A percentile compares a stretch with the other conserved stretches of the same genome.
Evolutionary conservation across 1,140 invertebrate genomes (phyloP).

Genomic region (Acromyrmex charruanus): DNA sequence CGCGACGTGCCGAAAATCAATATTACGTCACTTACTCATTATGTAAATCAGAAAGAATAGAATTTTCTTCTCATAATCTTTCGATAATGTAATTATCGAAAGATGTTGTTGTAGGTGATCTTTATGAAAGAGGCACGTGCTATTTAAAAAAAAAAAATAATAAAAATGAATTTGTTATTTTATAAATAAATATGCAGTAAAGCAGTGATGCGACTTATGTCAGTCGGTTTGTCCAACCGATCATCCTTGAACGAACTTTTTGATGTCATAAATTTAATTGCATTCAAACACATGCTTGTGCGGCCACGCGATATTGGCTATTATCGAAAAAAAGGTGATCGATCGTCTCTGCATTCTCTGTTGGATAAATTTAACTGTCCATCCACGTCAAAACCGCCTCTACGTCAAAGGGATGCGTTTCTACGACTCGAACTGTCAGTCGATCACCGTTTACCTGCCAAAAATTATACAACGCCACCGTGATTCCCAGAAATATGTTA

Average conservation of each 20-base stretch:
- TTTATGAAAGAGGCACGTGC: background rate
- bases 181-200: background rate
- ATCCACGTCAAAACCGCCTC: slow-evolving; percentile 75
- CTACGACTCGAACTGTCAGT: slow-evolving; percentile 70
- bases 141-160: background rate
- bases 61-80: background rate
- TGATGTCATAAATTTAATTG: slow-evolving; percentile 73
- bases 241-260: slow-evolving; percentile 60
- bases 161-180: slow-evolving; percentile 14
- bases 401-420: slow-evolving; percentile 76
- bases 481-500: slow-evolving; percentile 59
- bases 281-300: slow-evolving; percentile 62
- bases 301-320: slow-evolving; percentile 67
- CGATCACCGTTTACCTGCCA: slow-evolving; percentile 69
- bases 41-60: background rate
- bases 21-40: background rate
- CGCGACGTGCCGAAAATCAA: background rate
- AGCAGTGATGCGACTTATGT: slow-evolving; percentile 42
- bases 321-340: slow-evolving; percentile 69
- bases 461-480: slow-evolving; percentile 68
- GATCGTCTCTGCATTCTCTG: slow-evolving; percentile 74
- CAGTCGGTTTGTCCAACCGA: slow-evolving; percentile 49
- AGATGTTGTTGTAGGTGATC: background rate
- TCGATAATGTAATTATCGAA: too few relatives aligned
- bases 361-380: slow-evolving; percentile 78